phyloP scores from a whole-genome alignment of 2,797 vertebrate genomes.

The Molossus molossus region DNA sequence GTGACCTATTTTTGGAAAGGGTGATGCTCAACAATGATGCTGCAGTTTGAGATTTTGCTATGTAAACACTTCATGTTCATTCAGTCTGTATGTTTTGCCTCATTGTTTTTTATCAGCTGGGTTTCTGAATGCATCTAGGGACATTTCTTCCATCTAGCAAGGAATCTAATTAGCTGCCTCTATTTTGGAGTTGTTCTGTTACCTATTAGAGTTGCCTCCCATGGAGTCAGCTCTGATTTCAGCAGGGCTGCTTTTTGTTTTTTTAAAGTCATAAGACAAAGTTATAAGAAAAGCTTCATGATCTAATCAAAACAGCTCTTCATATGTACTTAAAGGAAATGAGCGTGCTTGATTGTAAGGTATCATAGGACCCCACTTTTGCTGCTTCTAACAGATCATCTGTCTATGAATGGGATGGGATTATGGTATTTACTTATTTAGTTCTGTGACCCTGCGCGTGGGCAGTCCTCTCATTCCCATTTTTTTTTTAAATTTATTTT shows the following conservation, averaged over 20 bases:
- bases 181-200: conserved; percentile 76
- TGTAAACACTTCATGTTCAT: conserved; percentile 62
- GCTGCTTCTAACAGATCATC: neutral
- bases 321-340: conserved; percentile 13
- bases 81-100: conserved; percentile 70
- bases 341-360: neutral
- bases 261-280: conserved; percentile 72
- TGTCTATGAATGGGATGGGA: neutral
- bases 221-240: conserved; percentile 55
- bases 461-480: neutral
- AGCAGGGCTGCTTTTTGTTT: neutral
- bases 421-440: neutral
- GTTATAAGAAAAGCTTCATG: conserved; percentile 67
- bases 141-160: conserved; percentile 70
- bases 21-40: conserved; percentile 71
- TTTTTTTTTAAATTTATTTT: neutral
- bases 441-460: neutral
- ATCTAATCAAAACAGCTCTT: conserved; percentile 66
- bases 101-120: conserved; percentile 81
- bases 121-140: conserved; percentile 71
- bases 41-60: conserved; percentile 63
- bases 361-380: neutral
- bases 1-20: conserved; percentile 71
- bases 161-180: conserved; percentile 74
- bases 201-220: conserved; percentile 75